Percentiles rank a stretch among this genome's conserved stretches.
Evolutionary conservation across 2,797 vertebrate genomes (phyloP).

Genomic region (Aeoliscus strigatus): DNA sequence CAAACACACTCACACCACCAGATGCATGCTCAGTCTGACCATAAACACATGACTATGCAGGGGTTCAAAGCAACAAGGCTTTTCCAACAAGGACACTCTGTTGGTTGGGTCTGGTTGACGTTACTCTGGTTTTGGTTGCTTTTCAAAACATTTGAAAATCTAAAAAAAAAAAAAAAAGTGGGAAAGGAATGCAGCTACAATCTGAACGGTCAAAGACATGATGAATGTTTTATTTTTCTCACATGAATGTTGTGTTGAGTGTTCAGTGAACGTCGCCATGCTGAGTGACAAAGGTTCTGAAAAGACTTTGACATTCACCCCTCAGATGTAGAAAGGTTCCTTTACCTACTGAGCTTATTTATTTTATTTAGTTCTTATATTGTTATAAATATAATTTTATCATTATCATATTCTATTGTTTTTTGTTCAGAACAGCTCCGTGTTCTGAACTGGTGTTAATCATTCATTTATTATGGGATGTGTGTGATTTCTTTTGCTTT

Average conservation of each 20-base stretch:
- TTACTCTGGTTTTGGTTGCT: constrained; percentile 55
- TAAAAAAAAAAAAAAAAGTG: constrained; percentile 50
- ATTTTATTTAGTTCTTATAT: too few species aligned
- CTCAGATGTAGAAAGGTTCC: too few species aligned
- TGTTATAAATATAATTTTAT: too few species aligned
- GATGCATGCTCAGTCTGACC: constrained; percentile 26
- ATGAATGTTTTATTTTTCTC: not conserved
- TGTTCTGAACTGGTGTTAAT: too few species aligned
- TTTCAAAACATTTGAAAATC: constrained; percentile 45
- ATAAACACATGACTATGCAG: constrained; percentile 52
- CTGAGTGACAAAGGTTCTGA: too few species aligned
- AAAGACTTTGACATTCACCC: too few species aligned
- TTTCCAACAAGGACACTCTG: constrained; percentile 33
- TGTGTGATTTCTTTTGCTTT: too few species aligned
- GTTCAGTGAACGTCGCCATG: too few species aligned
- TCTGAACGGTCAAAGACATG: constrained; percentile 39
- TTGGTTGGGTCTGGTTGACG: constrained; percentile 54
- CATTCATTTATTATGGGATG: too few species aligned
- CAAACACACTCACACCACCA: constrained; percentile 21
- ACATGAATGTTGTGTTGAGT: not conserved
- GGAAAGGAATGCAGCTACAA: constrained; percentile 58
- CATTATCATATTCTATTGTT: too few species aligned
- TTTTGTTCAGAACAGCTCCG: too few species aligned
- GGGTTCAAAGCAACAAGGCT: constrained; percentile 47
- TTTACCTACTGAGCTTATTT: too few species aligned